phyloP scores from a whole-genome alignment of 2,888 invertebrate genomes.

The Mesodorylaimus sp. region DNA sequence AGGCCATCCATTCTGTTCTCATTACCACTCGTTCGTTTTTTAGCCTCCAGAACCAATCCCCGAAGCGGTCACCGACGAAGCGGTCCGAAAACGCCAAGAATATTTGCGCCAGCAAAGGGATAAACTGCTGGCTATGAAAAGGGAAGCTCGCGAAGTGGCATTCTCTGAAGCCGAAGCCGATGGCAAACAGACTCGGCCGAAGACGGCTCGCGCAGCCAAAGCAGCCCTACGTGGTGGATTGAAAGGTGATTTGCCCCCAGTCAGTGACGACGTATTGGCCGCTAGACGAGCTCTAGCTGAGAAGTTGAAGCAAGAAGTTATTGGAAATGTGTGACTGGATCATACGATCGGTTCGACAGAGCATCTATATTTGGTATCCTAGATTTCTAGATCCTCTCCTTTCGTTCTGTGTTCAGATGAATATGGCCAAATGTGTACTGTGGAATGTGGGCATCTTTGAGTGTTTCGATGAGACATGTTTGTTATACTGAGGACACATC shows the following conservation, averaged over 20 bases:
- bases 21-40: background rate
- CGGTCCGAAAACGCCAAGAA: slow-evolving; percentile 44
- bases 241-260: slow-evolving; percentile 5
- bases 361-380: too few species aligned
- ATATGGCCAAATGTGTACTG: too few species aligned
- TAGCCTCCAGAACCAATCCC: background rate
- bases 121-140: slow-evolving; percentile 69
- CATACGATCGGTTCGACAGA: too few species aligned
- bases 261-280: slow-evolving; percentile 46
- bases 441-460: too few species aligned
- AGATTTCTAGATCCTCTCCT: too few species aligned
- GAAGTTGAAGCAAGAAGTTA: slow-evolving; percentile 64
- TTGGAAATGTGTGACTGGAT: too few species aligned
- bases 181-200: slow-evolving; percentile 40
- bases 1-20: too few species aligned
- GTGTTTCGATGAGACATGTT: too few species aligned
- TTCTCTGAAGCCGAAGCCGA: slow-evolving; percentile 22
- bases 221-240: slow-evolving; percentile 39
- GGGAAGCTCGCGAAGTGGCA: slow-evolving; percentile 58
- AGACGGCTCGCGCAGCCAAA: slow-evolving; percentile 55
- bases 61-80: slow-evolving; percentile 7
- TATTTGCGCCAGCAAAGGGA: slow-evolving; percentile 74
- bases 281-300: slow-evolving; percentile 64
- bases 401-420: too few species aligned
- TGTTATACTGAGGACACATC: too few species aligned